Evolutionary conservation across 2,797 vertebrate genomes (phyloP).

Genomic region (Hippocampus kuda): DNA sequence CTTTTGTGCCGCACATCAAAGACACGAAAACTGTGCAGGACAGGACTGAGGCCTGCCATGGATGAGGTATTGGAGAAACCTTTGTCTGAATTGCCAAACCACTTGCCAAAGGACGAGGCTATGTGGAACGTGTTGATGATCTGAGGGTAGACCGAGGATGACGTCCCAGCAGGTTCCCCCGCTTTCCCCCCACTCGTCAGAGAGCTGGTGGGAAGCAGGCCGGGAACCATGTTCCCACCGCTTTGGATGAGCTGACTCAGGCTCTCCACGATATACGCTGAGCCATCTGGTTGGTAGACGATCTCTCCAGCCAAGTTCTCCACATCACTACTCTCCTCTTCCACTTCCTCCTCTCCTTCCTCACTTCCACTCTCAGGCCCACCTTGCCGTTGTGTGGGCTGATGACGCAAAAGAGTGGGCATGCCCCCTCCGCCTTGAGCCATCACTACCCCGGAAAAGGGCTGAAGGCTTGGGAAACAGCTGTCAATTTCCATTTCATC

Average conservation of each 20-base stretch:
- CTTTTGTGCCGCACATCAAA: constrained; percentile 99
- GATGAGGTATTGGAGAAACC: constrained; percentile 99
- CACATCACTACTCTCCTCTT: constrained; percentile 90
- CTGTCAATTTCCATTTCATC: constrained; percentile 93
- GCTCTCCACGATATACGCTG: constrained; percentile 98
- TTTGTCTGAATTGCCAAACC: constrained; percentile 97
- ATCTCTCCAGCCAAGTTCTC: constrained; percentile 98
- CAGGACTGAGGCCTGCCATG: constrained; percentile 94
- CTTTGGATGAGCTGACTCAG: constrained; percentile 96
- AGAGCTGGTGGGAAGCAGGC: constrained; percentile 81
- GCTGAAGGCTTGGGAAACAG: constrained; percentile 80
- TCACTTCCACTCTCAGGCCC: constrained; percentile 83
- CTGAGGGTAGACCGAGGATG: constrained; percentile 90
- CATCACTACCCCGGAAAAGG: constrained; percentile 71
- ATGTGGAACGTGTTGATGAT: constrained; percentile 99
- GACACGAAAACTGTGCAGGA: constrained; percentile 99
- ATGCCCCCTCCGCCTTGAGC: constrained; percentile 69
- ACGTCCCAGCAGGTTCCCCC: constrained; percentile 76
- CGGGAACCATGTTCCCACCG: constrained; percentile 67
- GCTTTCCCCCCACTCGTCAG: constrained; percentile 73
- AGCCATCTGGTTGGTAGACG: constrained; percentile 97
- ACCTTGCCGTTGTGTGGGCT: constrained; percentile 61
- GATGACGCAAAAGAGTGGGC: constrained; percentile 70
- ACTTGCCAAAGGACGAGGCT: constrained; percentile 99
- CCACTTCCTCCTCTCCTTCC: constrained; percentile 83